phyloP scores from a whole-genome alignment of 2,113 vertebrate genomes.

The Microtus oregoni region DNA sequence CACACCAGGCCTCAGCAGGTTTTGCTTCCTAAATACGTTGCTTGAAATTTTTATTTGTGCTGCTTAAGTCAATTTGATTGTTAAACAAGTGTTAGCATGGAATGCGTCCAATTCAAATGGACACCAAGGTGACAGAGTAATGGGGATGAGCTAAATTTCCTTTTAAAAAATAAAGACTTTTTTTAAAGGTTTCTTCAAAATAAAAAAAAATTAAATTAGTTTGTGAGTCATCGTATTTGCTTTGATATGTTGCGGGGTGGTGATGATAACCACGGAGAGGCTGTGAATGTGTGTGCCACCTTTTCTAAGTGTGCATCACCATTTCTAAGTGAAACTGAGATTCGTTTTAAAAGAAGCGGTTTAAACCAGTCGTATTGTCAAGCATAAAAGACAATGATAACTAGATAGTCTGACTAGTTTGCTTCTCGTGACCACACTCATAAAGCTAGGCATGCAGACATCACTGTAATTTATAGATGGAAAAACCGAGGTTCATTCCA shows the following conservation, averaged over 20 bases:
- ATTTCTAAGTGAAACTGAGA: not conserved
- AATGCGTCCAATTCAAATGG: not conserved
- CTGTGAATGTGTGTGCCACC: conserved; percentile 4
- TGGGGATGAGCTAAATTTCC: not conserved
- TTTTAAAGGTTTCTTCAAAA: conserved; percentile 32
- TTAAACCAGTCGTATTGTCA: not conserved
- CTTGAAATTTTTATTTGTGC: not conserved
- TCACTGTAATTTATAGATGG: conserved; percentile 5
- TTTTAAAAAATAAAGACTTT: conserved; percentile 32
- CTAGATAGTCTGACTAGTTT: not conserved
- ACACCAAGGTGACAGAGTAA: not conserved
- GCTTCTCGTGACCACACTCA: not conserved
- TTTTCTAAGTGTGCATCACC: conserved; percentile 7
- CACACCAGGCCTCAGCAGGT: not conserved
- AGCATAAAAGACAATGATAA: not conserved
- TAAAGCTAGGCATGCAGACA: not conserved
- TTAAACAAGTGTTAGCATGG: not conserved
- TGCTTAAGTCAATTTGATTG: not conserved
- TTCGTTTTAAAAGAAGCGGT: not conserved
- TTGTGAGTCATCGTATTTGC: not conserved
- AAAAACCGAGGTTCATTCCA: not conserved
- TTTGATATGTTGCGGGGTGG: not conserved
- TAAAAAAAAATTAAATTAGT: conserved; percentile 5
- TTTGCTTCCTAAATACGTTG: not conserved
- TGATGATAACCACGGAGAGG: not conserved